Percentiles rank a stretch among this genome's conserved stretches.
Conservation (phyloP, 2,797 vertebrate species). For the Champsocephalus gunnari region DNA sequence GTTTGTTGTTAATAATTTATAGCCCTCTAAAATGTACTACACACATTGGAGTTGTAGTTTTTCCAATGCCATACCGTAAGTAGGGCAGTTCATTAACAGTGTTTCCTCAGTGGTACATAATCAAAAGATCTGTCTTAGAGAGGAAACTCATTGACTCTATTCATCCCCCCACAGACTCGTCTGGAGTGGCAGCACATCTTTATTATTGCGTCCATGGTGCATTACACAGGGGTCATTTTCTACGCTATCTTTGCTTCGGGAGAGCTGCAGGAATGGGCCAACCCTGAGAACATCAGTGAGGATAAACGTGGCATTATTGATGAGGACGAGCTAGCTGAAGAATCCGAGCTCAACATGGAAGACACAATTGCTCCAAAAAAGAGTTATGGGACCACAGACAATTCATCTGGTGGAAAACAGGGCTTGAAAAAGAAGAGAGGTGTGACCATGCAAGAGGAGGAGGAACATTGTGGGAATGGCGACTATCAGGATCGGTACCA, state of each 20-base stretch:
- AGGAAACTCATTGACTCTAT: slow-evolving; percentile 39
- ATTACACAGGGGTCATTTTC: slow-evolving; percentile 97
- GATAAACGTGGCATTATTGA: slow-evolving; percentile 95
- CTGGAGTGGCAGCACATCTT: slow-evolving; percentile 99
- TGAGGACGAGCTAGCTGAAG: slow-evolving; percentile 94
- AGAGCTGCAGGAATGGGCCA: slow-evolving; percentile 97
- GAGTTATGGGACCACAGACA: slow-evolving; percentile 92
- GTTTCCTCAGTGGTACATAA: slow-evolving; percentile 10
- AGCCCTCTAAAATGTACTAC: slow-evolving; percentile 23
- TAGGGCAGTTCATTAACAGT: slow-evolving; percentile 33
- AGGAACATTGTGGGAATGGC: slow-evolving; percentile 87
- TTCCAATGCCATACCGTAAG: background rate
- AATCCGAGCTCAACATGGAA: slow-evolving; percentile 90
- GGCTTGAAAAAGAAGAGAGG: slow-evolving; percentile 87
- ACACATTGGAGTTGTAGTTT: slow-evolving; percentile 24
- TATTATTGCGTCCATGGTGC: slow-evolving; percentile 95
- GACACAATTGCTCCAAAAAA: slow-evolving; percentile 81
- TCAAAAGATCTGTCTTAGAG: slow-evolving; percentile 25
- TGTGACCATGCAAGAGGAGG: slow-evolving; percentile 84
- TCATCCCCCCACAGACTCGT: slow-evolving; percentile 87
- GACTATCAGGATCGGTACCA: slow-evolving; percentile 87
- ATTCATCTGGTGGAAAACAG: slow-evolving; percentile 80
- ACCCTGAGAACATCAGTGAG: slow-evolving; percentile 91
- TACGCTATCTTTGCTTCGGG: slow-evolving; percentile 98
- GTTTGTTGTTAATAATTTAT: slow-evolving; percentile 38